Conservation (phyloP, 2,113 vertebrate species). For the Myrmecophaga tridactyla region DNA sequence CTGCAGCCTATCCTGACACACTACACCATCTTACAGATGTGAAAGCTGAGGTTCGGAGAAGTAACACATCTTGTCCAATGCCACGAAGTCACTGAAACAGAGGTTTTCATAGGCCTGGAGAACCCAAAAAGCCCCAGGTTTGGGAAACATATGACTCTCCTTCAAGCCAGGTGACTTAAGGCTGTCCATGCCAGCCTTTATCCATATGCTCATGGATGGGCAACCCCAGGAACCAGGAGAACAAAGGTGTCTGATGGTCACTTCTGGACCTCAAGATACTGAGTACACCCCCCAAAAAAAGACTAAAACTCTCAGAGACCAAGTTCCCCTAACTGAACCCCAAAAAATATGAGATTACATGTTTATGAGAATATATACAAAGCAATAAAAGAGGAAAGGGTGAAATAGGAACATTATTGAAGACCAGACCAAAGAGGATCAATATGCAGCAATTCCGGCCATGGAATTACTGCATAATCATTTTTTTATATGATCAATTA, state of each 20-base stretch:
- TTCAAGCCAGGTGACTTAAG: neutral
- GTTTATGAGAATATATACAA: neutral
- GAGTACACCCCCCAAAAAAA: neutral
- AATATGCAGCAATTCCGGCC: neutral
- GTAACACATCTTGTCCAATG: neutral
- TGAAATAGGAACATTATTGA: neutral
- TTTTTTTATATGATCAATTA: neutral
- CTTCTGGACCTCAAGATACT: neutral
- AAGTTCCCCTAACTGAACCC: neutral
- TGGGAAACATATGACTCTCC: too few relatives aligned
- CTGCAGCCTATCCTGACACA: neutral
- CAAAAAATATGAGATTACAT: neutral
- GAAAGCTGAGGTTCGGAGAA: neutral
- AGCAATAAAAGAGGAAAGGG: neutral
- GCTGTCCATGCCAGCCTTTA: neutral
- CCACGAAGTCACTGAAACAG: neutral
- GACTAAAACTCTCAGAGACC: neutral
- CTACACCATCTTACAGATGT: neutral
- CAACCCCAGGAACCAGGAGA: neutral
- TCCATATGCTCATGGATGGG: neutral
- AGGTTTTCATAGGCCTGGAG: neutral
- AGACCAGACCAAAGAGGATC: neutral
- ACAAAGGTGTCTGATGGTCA: neutral
- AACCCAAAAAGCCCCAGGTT: neutral
- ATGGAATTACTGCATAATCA: fast-evolving